phyloP scores from a whole-genome alignment of 2,888 invertebrate genomes.

The Drosophila algonquin region DNA sequence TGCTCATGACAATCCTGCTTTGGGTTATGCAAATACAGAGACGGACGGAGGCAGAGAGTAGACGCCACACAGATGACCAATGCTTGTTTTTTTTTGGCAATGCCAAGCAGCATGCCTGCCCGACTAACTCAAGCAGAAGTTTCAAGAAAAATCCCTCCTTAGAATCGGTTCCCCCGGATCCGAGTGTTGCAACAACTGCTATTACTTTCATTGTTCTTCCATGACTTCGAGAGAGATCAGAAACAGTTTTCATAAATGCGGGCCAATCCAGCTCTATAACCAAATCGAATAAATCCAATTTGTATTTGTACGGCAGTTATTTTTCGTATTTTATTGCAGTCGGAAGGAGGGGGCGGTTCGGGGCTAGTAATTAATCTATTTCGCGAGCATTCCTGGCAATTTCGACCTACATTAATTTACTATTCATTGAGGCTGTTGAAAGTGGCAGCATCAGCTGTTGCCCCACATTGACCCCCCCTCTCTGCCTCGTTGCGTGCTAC shows the following conservation, averaged over 20 bases:
- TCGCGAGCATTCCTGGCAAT: constrained; percentile 72
- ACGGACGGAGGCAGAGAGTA: constrained; percentile 1
- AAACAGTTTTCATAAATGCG: no score
- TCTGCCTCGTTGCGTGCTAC: constrained; percentile 54
- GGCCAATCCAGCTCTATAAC: no score
- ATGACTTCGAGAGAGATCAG: no score
- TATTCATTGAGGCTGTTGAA: constrained; percentile 68
- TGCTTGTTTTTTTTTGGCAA: constrained; percentile 23
- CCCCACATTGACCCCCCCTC: constrained; percentile 6
- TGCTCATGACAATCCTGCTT: constrained; percentile 39
- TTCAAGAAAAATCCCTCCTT: not conserved
- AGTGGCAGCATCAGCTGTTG: constrained; percentile 21
- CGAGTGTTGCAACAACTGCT: no score
- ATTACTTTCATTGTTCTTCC: no score
- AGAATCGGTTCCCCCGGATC: no score
- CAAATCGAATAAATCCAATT: no score
- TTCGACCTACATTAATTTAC: constrained; percentile 77
- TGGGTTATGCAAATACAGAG: constrained; percentile 39
- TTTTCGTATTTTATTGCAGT: no score
- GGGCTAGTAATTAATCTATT: constrained; percentile 71
- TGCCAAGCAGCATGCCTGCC: constrained; percentile 18
- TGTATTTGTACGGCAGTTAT: no score
- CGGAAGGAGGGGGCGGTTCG: no score
- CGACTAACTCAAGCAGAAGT: constrained; percentile 32
- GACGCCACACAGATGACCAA: constrained; percentile 41